phyloP scores from a whole-genome alignment of 1,140 invertebrate species.

The Nasonia longicornis region DNA sequence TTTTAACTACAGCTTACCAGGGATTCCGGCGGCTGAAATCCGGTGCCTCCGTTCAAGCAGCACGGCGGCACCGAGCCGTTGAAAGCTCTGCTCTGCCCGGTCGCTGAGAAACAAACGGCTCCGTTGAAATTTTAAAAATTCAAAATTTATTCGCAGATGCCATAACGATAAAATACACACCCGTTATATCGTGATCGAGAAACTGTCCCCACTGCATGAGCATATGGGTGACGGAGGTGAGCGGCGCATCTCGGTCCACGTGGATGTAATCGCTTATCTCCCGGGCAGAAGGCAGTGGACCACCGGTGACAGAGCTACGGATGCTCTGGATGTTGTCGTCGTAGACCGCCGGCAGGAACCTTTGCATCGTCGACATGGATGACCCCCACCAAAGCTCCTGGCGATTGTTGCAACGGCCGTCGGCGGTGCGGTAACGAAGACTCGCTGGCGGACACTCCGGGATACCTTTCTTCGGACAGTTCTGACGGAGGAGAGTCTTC shows the following conservation, averaged over 20 bases:
- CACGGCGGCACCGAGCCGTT: slow-evolving; percentile 85
- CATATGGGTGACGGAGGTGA: slow-evolving; percentile 77
- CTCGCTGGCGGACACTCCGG: slow-evolving; percentile 73
- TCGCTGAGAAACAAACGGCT: slow-evolving; percentile 53
- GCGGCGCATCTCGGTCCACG: slow-evolving; percentile 71
- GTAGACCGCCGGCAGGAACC: slow-evolving; percentile 78
- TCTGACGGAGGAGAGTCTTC: slow-evolving; percentile 67
- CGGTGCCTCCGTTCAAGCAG: slow-evolving; percentile 75
- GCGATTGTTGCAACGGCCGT: slow-evolving; percentile 90
- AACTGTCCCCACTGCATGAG: slow-evolving; percentile 91
- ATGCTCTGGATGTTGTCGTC: slow-evolving; percentile 76
- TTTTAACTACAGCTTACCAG: slow-evolving; percentile 65
- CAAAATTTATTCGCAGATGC: slow-evolving; percentile 46
- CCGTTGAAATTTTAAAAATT: background rate
- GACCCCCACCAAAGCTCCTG: slow-evolving; percentile 83
- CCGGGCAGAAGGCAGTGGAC: slow-evolving; percentile 75
- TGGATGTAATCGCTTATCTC: slow-evolving; percentile 77
- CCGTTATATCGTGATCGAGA: slow-evolving; percentile 84
- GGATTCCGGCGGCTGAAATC: slow-evolving; percentile 73
- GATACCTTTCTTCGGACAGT: slow-evolving; percentile 74
- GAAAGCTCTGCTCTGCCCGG: slow-evolving; percentile 75
- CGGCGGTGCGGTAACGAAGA: slow-evolving; percentile 80
- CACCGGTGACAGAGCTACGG: slow-evolving; percentile 71
- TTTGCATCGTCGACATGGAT: slow-evolving; percentile 83
- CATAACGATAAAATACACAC: slow-evolving; percentile 63